Conservation (phyloP, 2,797 vertebrate genomes). For the Bovichtus diacanthus region DNA sequence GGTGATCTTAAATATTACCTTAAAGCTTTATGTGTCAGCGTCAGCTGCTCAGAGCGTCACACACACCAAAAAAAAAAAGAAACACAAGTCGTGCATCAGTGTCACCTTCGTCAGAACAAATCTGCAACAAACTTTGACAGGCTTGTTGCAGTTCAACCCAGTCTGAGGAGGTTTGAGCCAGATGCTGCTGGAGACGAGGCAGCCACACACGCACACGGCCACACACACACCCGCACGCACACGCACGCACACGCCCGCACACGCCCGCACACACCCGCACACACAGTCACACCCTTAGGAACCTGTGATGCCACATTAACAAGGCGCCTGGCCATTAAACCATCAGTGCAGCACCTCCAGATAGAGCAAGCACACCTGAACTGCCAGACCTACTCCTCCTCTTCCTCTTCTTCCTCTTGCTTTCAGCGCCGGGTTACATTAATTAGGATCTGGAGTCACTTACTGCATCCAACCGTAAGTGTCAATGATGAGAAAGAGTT, state of each 20-base stretch:
- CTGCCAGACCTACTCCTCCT: conserved; percentile 7
- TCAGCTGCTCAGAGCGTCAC: background rate
- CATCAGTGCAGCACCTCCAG: conserved; percentile 35
- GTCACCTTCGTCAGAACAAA: background rate
- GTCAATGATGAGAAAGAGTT: background rate
- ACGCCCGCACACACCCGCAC: background rate
- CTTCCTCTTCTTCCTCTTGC: background rate
- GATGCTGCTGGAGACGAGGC: conserved; percentile 8
- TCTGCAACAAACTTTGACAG: background rate
- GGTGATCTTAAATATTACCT: conserved; percentile 8
- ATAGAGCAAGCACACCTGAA: conserved; percentile 49
- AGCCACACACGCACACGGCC: background rate
- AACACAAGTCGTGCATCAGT: background rate
- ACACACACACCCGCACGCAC: background rate
- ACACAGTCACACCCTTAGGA: background rate
- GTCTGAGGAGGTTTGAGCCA: conserved; percentile 51
- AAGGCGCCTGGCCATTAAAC: background rate
- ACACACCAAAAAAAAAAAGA: background rate
- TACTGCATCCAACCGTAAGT: conserved; percentile 62
- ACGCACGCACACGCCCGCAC: background rate
- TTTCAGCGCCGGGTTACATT: conserved; percentile 3
- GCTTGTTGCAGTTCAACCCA: conserved; percentile 5
- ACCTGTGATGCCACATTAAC: conserved; percentile 12
- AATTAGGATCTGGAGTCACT: conserved; percentile 73
- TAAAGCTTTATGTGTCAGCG: background rate